Evolutionary conservation across 2,113 vertebrate species (phyloP), one percentile per base, ranked within the genome.

Genomic region (Proterorhinus semilunaris): DNA sequence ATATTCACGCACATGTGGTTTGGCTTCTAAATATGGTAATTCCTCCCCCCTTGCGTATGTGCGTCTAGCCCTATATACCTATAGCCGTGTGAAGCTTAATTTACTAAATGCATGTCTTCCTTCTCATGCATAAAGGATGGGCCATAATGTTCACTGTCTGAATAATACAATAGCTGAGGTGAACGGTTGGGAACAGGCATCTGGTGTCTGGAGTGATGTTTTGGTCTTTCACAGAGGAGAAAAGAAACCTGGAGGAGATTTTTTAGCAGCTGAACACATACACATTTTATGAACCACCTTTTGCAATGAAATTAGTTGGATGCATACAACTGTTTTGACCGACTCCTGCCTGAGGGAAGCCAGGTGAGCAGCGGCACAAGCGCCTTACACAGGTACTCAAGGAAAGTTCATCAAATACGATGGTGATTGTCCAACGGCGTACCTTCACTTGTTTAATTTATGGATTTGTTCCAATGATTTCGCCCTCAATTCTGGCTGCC

Each of bases 151-250:
- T 72, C 13, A 5, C 36, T 17, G 8, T 78, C 48, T 83, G 69
- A 76, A 88, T 78, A 71, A 81, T 73, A 65, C 46, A 81, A 71
- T 66, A 66, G 55, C 55, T 69, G 71, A 61, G 44, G 74, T 69
- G 53, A 70, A 70, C 54, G 51, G 44, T 16, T 36, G 27, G 61
- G n/a, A 42, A 67, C 13, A 15, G 48, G 75, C 36, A 16, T 65
- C 46, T 8, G 50, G 17, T 59, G 42, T 65, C 27, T 36, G 27
- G 27, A 36, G 27, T 36, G 3, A 36, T 36, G 27, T 36, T 36
- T 66, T 68, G 52, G 61, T 74, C 45, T 68, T 55, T n/a, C n/a
- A 53, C 9, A 43, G 10, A 6, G 53, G 12, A 46, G 17, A 48
- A 3, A 8, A 17, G 45, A 47, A 49, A 47, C 13, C 9, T 42